Evolutionary conservation across 64 coral and sea anemone species (phyloP), one percentile per base, ranked within the genome.

Genomic region (Trachythela sp.): DNA sequence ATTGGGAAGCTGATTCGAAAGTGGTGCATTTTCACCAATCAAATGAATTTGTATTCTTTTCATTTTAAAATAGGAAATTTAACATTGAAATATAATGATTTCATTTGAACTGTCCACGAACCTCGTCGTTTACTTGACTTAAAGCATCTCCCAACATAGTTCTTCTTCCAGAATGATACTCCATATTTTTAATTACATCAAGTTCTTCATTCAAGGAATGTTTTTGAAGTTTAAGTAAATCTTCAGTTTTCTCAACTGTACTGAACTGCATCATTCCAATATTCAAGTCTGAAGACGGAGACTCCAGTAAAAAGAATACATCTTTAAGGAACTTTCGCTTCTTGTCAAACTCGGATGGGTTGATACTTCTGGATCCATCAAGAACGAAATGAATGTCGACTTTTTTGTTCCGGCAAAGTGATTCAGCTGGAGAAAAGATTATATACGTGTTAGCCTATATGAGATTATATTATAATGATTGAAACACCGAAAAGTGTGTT

Each of bases 191-290:
- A 17, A 80, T 39, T 39, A 37, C 31, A 15, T 35, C 8, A 0
- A 37, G 33, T 80, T 80, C 75, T 39, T 80, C 75, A 14, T 35
- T 2, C 9, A 80, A 37, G 26, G 75, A 15, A 37, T 80, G 75
- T 30, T 80, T 80, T 15, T 39, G 9, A 80, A 80, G 75, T 80
- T 80, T 9, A 7, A 80, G 35, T 35, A 80, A 15, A 17, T 80
- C 31, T 39, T 80, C 75, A 36, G 75, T 80, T 80, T 80, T 80
- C 13, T 39, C 37, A 15, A 80, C 37, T 29, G 31, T 39, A 35
- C 75, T 80, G 37, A 80, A 80, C 30, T 80, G 75, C 75, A 80
- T 80, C 75, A 80, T 37, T 22, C 75, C 75, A 35, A 37, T 80
- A 30, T 80, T 10, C 32, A 80, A 22, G 13, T 80, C 75, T 37